Evolutionary conservation across 2,888 invertebrate genomes (phyloP).

Genomic region (Oeneis ivallda): DNA sequence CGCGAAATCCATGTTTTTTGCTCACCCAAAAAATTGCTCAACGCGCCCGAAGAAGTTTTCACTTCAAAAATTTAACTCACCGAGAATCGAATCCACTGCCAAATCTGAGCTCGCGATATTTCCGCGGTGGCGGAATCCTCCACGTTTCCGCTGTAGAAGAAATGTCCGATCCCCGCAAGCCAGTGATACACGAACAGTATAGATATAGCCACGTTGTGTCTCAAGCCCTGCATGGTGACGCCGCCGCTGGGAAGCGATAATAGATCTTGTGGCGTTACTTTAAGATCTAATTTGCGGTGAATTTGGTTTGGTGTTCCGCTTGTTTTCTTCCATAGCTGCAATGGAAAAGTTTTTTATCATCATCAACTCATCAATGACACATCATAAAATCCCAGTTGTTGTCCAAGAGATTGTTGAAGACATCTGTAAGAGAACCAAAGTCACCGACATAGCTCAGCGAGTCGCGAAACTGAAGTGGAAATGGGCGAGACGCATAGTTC

Average conservation of each 20-base stretch:
- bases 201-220: constrained; percentile 84
- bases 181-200: constrained; percentile 86
- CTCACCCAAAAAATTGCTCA: too few species aligned
- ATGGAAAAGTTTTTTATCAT: constrained; percentile 13
- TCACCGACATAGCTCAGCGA: too few species aligned
- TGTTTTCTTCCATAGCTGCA: constrained; percentile 77
- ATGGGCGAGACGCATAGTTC: too few species aligned
- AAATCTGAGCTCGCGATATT: constrained; percentile 86
- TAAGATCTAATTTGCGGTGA: constrained; percentile 56
- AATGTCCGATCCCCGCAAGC: constrained; percentile 85
- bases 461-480: too few species aligned
- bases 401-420: too few species aligned
- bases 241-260: constrained; percentile 83
- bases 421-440: too few species aligned
- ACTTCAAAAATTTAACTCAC: constrained; percentile 54
- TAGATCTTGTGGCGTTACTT: constrained; percentile 74
- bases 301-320: constrained; percentile 78
- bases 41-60: too few species aligned
- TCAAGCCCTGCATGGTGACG: constrained; percentile 83
- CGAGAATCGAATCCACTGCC: constrained; percentile 85
- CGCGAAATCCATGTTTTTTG: too few species aligned
- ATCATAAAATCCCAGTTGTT: too few species aligned
- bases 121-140: constrained; percentile 90
- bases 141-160: constrained; percentile 83
- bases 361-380: too few species aligned